These are phyloP conservation scores for Morinoia aosen DNA, from an alignment of 2,888 invertebrate genomes.

Conservation along the genomic window DNA sequence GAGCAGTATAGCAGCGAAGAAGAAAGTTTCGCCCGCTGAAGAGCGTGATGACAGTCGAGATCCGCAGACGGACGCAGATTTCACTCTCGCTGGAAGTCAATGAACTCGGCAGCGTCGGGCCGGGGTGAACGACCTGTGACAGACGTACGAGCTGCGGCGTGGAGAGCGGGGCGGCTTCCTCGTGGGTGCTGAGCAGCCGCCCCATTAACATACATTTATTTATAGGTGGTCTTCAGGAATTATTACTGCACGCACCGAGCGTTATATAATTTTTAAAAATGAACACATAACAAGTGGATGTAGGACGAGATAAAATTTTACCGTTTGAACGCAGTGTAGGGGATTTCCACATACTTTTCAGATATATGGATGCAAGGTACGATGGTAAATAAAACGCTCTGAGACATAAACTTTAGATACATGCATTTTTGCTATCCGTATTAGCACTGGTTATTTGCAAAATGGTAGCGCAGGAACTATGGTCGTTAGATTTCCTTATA, in stretches of 20 bases:
- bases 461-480: no score
- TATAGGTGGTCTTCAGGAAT: not conserved
- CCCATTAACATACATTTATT: not conserved
- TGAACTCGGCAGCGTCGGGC: not conserved
- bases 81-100: conserved; percentile 12
- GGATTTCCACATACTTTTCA: not conserved
- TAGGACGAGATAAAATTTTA: not conserved
- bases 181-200: not conserved
- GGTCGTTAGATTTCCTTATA: no score
- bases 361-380: not conserved
- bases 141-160: not conserved
- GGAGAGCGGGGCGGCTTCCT: not conserved
- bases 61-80: not conserved
- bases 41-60: not conserved
- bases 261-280: not conserved
- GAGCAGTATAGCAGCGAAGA: not conserved
- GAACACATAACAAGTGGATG: not conserved
- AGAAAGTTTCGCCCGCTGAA: not conserved
- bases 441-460: no score
- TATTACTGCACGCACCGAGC: not conserved
- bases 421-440: no score
- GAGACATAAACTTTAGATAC: not conserved
- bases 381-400: not conserved
- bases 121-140: not conserved
- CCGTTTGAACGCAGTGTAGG: not conserved